Evolutionary conservation across 2,797 vertebrate species (phyloP), one percentile per base, ranked within the genome.

Genomic region (Varecia variegata): DNA sequence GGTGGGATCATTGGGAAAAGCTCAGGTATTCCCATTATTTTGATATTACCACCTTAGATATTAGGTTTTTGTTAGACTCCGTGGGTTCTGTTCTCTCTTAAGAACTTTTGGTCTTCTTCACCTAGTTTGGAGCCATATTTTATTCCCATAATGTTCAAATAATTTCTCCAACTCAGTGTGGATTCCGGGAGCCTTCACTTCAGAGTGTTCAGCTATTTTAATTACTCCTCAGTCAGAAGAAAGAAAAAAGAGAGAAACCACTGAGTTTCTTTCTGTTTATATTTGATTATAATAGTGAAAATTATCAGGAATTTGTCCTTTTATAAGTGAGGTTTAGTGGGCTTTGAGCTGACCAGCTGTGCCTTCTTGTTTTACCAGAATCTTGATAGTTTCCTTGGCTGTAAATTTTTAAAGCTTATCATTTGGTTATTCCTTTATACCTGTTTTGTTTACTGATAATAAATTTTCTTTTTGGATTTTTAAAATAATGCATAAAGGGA

Each of bases 361-460:
- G 32, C 32, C 32, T 65, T 65, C n/a, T 65, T 65, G 15, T 65
- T 65, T n/a, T n/a, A n/a, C 32, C 32, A 65, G 62, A 65, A 65
- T 65, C 32, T 65, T 65, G 32, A 15, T 65, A 18, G 32, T 65
- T 65, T 65, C 15, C 17, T 65, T 65, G 32, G 60, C 32, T 65
- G 32, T 65, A 65, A 65, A 65, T 65, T n/a, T 65, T 65, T 65
- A 65, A 65, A 65, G 35, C 40, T 93, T 92, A 47, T 92, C 5
- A 43, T 92, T 95, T 92, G 30, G 47, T 83, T 83, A 70, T 58
- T 90, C 35, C 21, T 90, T 88, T 86, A 68, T 80, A 81, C 30
- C 70, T 88, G 35, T 47, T 73, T 95, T 85, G 32, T 60, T 73
- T 95, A 10, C 45, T 93, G 45, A 43, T 87, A 80, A 62, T 85